These are phyloP conservation scores for Marcusenius ussheri DNA, from an alignment of 2,113 vertebrate genomes.

Conservation along the genomic window DNA sequence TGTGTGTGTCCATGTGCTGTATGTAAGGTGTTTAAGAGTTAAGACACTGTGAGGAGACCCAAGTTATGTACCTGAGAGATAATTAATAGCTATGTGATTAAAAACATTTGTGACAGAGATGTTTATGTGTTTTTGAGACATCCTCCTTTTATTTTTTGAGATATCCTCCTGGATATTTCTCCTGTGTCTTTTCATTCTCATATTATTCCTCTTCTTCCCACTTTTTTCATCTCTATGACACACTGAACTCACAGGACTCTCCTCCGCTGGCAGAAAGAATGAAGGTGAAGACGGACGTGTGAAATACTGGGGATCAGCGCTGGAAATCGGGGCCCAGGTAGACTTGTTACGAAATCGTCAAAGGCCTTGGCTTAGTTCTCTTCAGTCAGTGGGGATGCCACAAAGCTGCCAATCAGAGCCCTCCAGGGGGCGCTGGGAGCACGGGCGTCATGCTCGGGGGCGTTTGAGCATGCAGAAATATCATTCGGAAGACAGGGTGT, in stretches of 20 bases:
- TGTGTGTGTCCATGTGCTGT: neutral
- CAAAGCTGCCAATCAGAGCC: constrained; percentile 18
- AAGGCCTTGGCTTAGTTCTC: neutral
- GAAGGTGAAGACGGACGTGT: neutral
- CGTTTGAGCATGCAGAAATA: constrained; percentile 31
- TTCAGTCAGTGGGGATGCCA: neutral
- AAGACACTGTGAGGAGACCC: neutral
- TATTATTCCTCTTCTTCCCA: neutral
- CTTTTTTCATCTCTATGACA: neutral
- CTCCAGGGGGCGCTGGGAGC: constrained; percentile 1
- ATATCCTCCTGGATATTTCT: neutral
- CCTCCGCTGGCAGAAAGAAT: neutral
- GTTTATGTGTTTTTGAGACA: neutral
- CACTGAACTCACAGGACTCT: neutral
- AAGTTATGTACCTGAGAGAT: neutral
- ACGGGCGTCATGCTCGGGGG: constrained; percentile 3
- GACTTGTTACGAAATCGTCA: neutral
- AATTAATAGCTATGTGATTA: neutral
- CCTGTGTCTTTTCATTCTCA: neutral
- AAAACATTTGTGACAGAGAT: neutral
- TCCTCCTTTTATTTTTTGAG: neutral
- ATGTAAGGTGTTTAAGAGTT: neutral
- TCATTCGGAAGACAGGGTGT: constrained; percentile 18
- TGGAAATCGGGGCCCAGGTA: neutral
- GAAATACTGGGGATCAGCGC: neutral